A percentile compares a stretch with the other conserved stretches of the same genome.
These are phyloP conservation scores for Aporophyla nigra DNA, from an alignment of 2,888 invertebrate species.

Conservation along the genomic window DNA sequence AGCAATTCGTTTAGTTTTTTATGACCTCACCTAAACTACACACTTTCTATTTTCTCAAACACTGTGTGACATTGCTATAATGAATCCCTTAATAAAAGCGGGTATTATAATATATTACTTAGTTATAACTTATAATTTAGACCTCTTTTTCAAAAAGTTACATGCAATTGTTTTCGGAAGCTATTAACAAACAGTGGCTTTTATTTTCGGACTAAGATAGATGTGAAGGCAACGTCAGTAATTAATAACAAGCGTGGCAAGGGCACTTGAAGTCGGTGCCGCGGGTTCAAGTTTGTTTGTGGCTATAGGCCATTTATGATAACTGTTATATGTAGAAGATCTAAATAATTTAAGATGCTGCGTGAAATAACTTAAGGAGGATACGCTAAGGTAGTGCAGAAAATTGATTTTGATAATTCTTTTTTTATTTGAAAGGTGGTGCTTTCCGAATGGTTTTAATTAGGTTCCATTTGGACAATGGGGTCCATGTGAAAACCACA, in stretches of 20 bases:
- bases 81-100: background rate
- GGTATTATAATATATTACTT: too few relatives aligned
- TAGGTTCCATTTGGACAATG: too few relatives aligned
- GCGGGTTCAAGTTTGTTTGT: conserved; percentile 45
- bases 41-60: too few relatives aligned
- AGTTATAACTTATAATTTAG: background rate
- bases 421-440: too few relatives aligned
- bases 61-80: background rate
- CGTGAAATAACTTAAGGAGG: conserved; percentile 1
- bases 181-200: conserved; percentile 24
- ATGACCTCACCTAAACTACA: background rate
- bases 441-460: too few relatives aligned
- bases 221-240: conserved; percentile 45
- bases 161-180: conserved; percentile 49
- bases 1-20: background rate
- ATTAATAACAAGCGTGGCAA: conserved; percentile 53
- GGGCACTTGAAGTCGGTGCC: conserved; percentile 40
- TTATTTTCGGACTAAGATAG: conserved; percentile 12
- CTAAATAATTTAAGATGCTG: conserved; percentile 7
- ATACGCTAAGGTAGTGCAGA: too few relatives aligned
- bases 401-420: too few relatives aligned
- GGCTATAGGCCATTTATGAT: conserved; percentile 11
- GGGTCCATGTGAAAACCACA: too few relatives aligned
- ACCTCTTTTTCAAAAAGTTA: background rate
- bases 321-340: conserved; percentile 8